phyloP scores from a whole-genome alignment of 1,140 invertebrate species.

The Drosophila fuyamai region DNA sequence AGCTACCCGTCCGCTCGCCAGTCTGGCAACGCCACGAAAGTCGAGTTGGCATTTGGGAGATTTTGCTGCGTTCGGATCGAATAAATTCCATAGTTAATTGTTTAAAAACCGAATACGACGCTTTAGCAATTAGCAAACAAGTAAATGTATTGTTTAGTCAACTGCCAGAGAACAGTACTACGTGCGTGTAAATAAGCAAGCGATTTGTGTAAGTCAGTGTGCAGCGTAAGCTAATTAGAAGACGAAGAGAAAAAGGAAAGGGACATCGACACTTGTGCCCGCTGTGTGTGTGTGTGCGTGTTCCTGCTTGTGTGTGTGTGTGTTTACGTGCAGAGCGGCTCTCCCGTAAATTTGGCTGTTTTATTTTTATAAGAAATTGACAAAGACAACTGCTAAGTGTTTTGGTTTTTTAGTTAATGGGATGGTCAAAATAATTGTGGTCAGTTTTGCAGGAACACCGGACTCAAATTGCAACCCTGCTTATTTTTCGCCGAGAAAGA shows the following conservation, averaged over 20 bases:
- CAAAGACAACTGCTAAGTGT: slow-evolving; percentile 45
- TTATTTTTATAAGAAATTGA: slow-evolving; percentile 59
- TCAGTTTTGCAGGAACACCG: slow-evolving; percentile 27
- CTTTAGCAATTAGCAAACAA: slow-evolving; percentile 39
- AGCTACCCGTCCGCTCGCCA: neutral
- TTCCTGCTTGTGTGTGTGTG: slow-evolving; percentile 7
- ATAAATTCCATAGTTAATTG: slow-evolving; percentile 61
- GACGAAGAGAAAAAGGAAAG: slow-evolving; percentile 39
- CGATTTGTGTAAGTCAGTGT: slow-evolving; percentile 47
- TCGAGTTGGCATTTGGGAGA: slow-evolving; percentile 76
- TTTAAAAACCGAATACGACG: slow-evolving; percentile 43
- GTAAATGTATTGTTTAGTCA: slow-evolving; percentile 63
- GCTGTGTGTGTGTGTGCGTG: slow-evolving; percentile 3
- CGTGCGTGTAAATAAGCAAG: slow-evolving; percentile 52
- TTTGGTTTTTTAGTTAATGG: slow-evolving; percentile 11
- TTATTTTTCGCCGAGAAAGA: slow-evolving; percentile 13
- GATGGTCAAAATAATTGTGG: slow-evolving; percentile 29
- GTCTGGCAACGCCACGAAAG: slow-evolving; percentile 34
- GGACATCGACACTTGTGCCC: slow-evolving; percentile 17
- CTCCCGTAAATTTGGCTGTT: slow-evolving; percentile 10
- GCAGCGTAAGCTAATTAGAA: slow-evolving; percentile 25
- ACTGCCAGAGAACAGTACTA: slow-evolving; percentile 31
- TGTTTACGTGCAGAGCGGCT: slow-evolving; percentile 8
- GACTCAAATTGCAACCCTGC: slow-evolving; percentile 59
- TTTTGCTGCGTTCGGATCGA: slow-evolving; percentile 34